Percentiles rank a stretch among this genome's conserved stretches.
Evolutionary conservation across 2,888 invertebrate genomes (phyloP).

Genomic region (Macaria notata): DNA sequence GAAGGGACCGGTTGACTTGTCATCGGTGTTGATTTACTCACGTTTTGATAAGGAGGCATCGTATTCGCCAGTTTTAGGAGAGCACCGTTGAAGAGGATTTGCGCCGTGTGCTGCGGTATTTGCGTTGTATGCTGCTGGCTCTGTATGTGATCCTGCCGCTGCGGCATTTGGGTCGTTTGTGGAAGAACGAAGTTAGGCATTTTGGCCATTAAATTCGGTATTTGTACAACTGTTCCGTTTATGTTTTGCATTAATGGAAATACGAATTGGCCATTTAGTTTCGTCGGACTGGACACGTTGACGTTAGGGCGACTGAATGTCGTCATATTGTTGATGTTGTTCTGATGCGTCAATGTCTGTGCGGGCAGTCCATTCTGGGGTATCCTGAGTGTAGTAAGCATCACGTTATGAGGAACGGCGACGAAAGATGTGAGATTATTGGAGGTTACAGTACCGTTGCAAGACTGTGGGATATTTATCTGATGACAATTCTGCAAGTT

Average conservation of each 20-base stretch:
- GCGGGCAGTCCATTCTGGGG: conserved; percentile 74
- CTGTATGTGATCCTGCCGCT: conserved; percentile 69
- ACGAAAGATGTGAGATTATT: conserved; percentile 72
- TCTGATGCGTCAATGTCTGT: conserved; percentile 64
- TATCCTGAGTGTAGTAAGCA: conserved; percentile 82
- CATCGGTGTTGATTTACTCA: conserved; percentile 63
- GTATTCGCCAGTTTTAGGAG: conserved; percentile 73
- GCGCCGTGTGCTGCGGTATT: conserved; percentile 64
- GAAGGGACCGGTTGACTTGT: conserved; percentile 65
- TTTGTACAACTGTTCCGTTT: conserved; percentile 82
- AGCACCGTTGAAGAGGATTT: conserved; percentile 78
- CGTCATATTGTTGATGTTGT: conserved; percentile 65
- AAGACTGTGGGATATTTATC: conserved; percentile 67
- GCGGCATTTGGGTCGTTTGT: conserved; percentile 60
- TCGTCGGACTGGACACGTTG: conserved; percentile 72
- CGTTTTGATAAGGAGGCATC: conserved; percentile 60
- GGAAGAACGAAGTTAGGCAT: conserved; percentile 80
- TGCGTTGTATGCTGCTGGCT: too few species aligned
- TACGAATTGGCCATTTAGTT: conserved; percentile 79
- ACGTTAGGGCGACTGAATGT: conserved; percentile 67
- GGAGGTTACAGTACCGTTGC: conserved; percentile 67
- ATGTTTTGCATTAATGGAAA: conserved; percentile 84
- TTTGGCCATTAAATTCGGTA: conserved; percentile 83
- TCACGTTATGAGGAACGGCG: conserved; percentile 78
- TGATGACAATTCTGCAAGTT: conserved; percentile 73